Percentiles rank a stretch among this genome's conserved stretches.
Conservation (phyloP, 2,797 vertebrate species). For the Halcyon leucocephala region DNA sequence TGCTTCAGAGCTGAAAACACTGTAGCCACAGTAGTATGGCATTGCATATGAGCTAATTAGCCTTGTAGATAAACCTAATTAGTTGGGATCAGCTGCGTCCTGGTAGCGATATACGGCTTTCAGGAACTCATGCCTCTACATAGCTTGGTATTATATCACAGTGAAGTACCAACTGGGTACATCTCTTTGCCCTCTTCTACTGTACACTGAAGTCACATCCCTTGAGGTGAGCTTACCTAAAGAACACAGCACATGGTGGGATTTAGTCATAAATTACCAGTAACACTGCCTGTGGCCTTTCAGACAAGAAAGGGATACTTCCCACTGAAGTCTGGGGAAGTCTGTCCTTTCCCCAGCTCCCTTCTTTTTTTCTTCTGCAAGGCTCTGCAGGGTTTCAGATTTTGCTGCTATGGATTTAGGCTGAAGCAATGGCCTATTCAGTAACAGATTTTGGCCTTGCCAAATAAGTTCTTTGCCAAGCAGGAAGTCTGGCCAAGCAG, state of each 20-base stretch:
- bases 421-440: background rate
- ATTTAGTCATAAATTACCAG: background rate
- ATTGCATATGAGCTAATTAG: background rate
- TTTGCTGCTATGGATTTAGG: background rate
- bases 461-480: background rate
- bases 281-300: background rate
- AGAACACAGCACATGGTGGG: background rate
- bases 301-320: background rate
- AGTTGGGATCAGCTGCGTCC: background rate
- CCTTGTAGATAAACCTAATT: background rate
- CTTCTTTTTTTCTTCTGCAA: background rate
- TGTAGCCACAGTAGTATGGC: background rate
- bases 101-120: background rate
- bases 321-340: background rate
- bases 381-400: background rate
- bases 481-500: background rate
- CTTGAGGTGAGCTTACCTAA: background rate
- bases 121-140: background rate
- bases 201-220: background rate
- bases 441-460: background rate
- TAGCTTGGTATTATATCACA: background rate
- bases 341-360: background rate
- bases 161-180: background rate
- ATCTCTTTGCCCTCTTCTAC: background rate
- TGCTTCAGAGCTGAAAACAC: background rate